Conservation (phyloP, 2,113 vertebrate species). For the Myiozetetes cayanensis region DNA sequence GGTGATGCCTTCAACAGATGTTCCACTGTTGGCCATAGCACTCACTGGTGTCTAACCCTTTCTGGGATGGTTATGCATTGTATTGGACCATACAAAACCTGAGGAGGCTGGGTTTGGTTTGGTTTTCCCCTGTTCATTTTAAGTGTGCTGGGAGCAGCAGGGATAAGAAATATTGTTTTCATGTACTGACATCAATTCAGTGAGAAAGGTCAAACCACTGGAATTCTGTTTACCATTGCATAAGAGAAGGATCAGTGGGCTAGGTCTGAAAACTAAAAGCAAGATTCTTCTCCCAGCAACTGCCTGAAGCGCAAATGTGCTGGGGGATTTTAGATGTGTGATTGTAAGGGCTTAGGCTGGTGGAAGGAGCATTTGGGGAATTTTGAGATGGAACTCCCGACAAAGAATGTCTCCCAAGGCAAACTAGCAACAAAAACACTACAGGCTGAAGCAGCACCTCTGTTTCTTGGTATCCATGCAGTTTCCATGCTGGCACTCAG, state of each 20-base stretch:
- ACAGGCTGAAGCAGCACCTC: background rate
- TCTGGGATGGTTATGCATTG: background rate
- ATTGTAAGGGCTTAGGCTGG: background rate
- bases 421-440: background rate
- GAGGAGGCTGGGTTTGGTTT: background rate
- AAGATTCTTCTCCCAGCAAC: background rate
- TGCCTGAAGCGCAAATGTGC: background rate
- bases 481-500: background rate
- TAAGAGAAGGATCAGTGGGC: background rate
- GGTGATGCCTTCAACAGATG: background rate
- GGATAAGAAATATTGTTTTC: constrained; percentile 32
- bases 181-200: constrained; percentile 33
- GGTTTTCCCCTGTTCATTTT: background rate
- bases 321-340: background rate
- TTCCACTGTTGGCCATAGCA: background rate
- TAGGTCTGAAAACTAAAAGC: background rate
- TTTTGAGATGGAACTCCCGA: background rate
- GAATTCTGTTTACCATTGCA: constrained; percentile 35
- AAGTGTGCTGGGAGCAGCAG: constrained; percentile 10
- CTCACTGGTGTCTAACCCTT: background rate
- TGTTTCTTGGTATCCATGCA: background rate
- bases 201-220: constrained; percentile 45
- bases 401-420: background rate
- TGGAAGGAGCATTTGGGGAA: background rate
- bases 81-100: background rate